Percentiles rank a stretch among this genome's conserved stretches.
These are phyloP conservation scores for Gorsachius goisagi DNA, from an alignment of 2,113 vertebrate genomes.

Conservation along the genomic window DNA sequence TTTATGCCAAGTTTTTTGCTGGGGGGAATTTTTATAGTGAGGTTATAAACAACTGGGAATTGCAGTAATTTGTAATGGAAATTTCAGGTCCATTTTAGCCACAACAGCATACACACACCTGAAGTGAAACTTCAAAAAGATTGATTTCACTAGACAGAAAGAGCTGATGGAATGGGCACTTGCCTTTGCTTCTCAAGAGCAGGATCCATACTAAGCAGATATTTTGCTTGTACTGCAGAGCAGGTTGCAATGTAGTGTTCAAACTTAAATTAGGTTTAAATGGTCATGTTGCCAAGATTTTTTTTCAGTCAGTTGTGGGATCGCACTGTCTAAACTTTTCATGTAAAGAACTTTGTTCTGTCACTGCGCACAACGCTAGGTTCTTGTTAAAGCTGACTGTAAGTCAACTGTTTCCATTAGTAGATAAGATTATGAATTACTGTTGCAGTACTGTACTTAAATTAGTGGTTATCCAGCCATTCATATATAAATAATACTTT, in stretches of 20 bases:
- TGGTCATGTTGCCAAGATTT: neutral
- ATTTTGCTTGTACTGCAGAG: neutral
- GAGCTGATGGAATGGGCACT: neutral
- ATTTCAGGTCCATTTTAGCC: neutral
- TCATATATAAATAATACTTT: neutral
- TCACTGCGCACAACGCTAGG: neutral
- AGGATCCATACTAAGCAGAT: neutral
- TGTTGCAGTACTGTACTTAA: neutral
- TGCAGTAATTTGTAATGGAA: slow-evolving; percentile 2
- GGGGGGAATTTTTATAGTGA: neutral
- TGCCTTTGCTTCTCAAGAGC: neutral
- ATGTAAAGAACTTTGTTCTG: neutral
- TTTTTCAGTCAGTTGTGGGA: neutral
- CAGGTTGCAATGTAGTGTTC: neutral
- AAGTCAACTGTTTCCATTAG: neutral
- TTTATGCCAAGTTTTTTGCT: neutral
- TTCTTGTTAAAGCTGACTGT: neutral
- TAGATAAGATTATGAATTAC: neutral
- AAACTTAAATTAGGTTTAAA: neutral
- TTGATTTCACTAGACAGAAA: neutral
- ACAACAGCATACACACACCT: neutral
- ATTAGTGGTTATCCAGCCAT: neutral
- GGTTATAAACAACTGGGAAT: neutral
- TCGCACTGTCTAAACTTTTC: neutral
- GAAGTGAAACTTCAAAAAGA: neutral